Evolutionary conservation across 2,113 vertebrate species (phyloP).

Genomic region (Turdus rufiventris): DNA sequence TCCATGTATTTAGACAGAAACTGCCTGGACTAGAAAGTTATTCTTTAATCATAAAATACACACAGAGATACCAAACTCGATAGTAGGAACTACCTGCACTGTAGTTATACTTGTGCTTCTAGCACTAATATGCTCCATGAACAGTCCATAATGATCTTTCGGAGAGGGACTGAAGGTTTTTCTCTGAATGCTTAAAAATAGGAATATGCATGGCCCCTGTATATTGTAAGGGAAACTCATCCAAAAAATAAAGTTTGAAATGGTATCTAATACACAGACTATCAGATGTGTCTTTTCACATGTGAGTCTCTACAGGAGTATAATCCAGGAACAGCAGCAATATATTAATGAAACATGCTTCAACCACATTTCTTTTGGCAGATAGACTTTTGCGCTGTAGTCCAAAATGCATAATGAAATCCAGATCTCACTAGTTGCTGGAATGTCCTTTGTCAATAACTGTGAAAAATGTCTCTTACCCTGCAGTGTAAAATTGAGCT

Average conservation of each 20-base stretch:
- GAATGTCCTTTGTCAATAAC: constrained; percentile 32
- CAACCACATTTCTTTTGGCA: constrained; percentile 13
- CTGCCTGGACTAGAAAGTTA: background rate
- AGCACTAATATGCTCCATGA: background rate
- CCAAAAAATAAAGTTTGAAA: background rate
- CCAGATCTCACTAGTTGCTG: constrained; percentile 42
- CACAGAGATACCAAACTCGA: background rate
- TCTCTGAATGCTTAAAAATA: background rate
- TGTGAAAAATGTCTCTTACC: constrained; percentile 35
- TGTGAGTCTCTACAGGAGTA: background rate
- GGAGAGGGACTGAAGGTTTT: background rate
- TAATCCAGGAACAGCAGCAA: constrained; percentile 59
- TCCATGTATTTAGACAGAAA: background rate
- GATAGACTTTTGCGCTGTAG: constrained; percentile 1
- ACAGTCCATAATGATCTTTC: background rate
- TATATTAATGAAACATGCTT: constrained; percentile 57
- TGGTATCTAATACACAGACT: background rate
- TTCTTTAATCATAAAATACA: background rate
- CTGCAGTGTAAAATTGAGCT: background rate
- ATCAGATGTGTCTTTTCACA: constrained; percentile 12
- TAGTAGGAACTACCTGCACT: background rate
- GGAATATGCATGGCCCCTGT: background rate
- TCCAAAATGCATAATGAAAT: constrained; percentile 40
- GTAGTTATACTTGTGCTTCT: background rate
- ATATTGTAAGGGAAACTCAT: background rate